Conservation (phyloP, 1,140 invertebrate species). For the Pogonomyrmex californicus region DNA sequence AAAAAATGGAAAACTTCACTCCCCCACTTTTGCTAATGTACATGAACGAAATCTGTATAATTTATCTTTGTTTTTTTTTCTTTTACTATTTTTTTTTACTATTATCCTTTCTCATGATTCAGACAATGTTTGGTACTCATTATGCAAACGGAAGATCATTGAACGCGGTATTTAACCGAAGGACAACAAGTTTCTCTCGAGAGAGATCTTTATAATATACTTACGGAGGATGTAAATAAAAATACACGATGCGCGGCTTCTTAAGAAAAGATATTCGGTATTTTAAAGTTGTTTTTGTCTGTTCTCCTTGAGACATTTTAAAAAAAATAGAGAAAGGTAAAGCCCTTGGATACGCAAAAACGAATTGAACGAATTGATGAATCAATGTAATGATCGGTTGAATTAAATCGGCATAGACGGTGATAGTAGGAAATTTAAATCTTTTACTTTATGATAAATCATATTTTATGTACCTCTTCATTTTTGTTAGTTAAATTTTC, state of each 20-base stretch:
- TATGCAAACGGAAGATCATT: constrained; percentile 18
- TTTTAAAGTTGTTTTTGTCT: not conserved
- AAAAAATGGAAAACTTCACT: not conserved
- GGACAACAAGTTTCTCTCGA: constrained; percentile 10
- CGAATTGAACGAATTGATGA: not conserved
- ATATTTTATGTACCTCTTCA: not conserved
- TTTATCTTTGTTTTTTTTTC: not conserved
- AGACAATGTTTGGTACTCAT: not conserved
- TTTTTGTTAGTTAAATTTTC: not conserved
- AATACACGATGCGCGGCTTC: not conserved
- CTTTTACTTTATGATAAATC: not conserved
- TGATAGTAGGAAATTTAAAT: not conserved
- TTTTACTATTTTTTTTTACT: not conserved
- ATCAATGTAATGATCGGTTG: not conserved
- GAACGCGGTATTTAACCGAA: constrained; percentile 26
- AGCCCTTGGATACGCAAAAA: not conserved
- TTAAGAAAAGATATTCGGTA: not conserved
- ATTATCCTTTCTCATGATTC: not conserved
- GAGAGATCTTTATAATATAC: not conserved
- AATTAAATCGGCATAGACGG: not conserved
- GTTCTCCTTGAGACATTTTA: not conserved
- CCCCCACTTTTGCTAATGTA: no score
- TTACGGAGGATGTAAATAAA: not conserved
- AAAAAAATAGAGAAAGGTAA: not conserved
- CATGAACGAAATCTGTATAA: no score